A percentile compares a stretch with the other conserved stretches of the same genome.
Conservation (phyloP, 1,140 invertebrate species). For the Drosophila ohnishii region DNA sequence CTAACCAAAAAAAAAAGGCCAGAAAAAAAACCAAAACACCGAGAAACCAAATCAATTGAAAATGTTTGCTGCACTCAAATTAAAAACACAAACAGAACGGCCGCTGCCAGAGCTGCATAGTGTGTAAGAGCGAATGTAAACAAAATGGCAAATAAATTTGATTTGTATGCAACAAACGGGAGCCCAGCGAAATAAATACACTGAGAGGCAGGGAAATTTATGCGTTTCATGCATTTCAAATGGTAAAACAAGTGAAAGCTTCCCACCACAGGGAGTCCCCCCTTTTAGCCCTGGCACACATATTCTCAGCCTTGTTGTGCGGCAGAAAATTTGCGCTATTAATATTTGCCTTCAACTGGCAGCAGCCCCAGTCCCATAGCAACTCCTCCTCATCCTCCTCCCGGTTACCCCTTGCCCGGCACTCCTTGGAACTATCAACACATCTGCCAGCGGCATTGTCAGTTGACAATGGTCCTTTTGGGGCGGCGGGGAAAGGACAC, state of each 20-base stretch:
- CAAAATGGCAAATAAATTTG: slow-evolving; percentile 72
- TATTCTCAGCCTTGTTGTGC: slow-evolving; percentile 56
- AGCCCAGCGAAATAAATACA: slow-evolving; percentile 25
- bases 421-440: slow-evolving; percentile 60
- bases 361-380: slow-evolving; percentile 9
- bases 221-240: slow-evolving; percentile 40
- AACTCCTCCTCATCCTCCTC: neutral
- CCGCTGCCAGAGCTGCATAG: slow-evolving; percentile 24
- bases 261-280: neutral
- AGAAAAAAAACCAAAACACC: slow-evolving; percentile 8
- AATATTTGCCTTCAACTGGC: slow-evolving; percentile 78
- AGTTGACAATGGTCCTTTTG: slow-evolving; percentile 61
- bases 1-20: neutral
- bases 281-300: slow-evolving; percentile 41
- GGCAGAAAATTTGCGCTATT: slow-evolving; percentile 77
- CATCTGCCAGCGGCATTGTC: slow-evolving; percentile 68
- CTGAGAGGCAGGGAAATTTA: slow-evolving; percentile 19
- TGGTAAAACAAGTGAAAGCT: slow-evolving; percentile 28
- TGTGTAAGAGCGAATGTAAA: slow-evolving; percentile 54
- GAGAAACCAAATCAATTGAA: slow-evolving; percentile 50
- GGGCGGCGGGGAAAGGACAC: neutral
- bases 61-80: slow-evolving; percentile 67
- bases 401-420: neutral
- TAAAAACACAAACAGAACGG: slow-evolving; percentile 60
- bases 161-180: slow-evolving; percentile 46